phyloP scores from a whole-genome alignment of 2,113 vertebrate species.

The Cavia aperea region DNA sequence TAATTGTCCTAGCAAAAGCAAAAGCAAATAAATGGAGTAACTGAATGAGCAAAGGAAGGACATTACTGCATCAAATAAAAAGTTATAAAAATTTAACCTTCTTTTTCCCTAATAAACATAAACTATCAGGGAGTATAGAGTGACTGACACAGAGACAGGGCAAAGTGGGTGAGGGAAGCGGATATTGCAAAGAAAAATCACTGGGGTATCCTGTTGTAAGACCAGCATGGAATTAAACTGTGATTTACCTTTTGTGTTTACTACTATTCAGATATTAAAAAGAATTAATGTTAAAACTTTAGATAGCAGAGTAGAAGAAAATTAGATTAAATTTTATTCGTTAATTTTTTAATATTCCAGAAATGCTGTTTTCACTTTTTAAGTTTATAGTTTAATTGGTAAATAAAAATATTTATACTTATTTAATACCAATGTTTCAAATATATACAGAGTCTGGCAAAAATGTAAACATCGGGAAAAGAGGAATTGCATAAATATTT shows the following conservation, averaged over 20 bases:
- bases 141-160: not conserved
- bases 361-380: not conserved
- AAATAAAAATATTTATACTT: not conserved
- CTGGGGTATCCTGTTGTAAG: not conserved
- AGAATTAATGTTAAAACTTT: not conserved
- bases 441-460: not conserved
- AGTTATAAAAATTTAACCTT: not conserved
- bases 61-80: not conserved
- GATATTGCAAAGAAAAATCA: not conserved
- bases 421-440: not conserved
- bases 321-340: not conserved
- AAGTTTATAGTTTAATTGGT: not conserved
- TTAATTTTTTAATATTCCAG: not conserved
- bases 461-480: not conserved
- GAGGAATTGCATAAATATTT: no score
- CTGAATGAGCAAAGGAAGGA: not conserved
- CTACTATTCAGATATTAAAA: not conserved
- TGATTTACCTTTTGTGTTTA: not conserved
- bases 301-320: not conserved
- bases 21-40: not conserved
- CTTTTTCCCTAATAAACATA: not conserved
- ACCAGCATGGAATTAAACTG: not conserved
- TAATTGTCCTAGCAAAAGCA: not conserved
- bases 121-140: not conserved
- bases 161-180: not conserved